phyloP scores from a whole-genome alignment of 2,113 vertebrate species.

The Pterocles burchelli region DNA sequence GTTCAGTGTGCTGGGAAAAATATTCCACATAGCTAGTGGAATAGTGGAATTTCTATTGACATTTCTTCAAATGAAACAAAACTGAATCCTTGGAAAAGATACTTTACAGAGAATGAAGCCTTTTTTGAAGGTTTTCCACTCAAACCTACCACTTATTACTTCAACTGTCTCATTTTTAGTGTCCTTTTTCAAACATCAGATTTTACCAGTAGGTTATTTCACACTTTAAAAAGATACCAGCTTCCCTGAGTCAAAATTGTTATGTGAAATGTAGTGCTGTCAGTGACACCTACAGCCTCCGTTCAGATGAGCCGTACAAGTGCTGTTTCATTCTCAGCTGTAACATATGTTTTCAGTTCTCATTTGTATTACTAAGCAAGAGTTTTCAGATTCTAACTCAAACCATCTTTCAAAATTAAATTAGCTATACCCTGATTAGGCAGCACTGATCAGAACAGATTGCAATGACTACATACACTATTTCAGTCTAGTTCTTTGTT shows the following conservation, averaged over 20 bases:
- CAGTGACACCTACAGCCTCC: neutral
- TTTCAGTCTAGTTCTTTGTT: neutral
- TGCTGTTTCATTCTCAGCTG: neutral
- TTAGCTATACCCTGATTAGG: constrained; percentile 7
- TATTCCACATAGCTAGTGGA: neutral
- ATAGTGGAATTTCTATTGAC: neutral
- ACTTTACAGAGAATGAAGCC: neutral
- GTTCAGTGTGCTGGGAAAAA: neutral
- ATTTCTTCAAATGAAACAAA: neutral
- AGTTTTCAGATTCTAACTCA: constrained; percentile 13
- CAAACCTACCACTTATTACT: neutral
- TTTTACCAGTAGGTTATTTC: neutral
- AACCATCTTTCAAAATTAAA: constrained; percentile 23
- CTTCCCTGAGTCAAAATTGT: neutral
- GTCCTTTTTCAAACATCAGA: neutral
- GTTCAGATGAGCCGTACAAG: neutral
- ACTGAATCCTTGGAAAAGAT: neutral
- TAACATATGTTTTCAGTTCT: constrained; percentile 1
- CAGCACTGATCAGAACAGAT: constrained; percentile 9
- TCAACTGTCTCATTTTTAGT: neutral
- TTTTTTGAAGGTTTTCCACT: neutral
- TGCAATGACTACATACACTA: neutral
- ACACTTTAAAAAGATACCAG: neutral
- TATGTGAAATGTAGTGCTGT: neutral
- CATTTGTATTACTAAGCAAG: neutral